These are phyloP conservation scores for Ochotona princeps DNA, from an alignment of 2,113 vertebrate genomes.

Conservation along the genomic window DNA sequence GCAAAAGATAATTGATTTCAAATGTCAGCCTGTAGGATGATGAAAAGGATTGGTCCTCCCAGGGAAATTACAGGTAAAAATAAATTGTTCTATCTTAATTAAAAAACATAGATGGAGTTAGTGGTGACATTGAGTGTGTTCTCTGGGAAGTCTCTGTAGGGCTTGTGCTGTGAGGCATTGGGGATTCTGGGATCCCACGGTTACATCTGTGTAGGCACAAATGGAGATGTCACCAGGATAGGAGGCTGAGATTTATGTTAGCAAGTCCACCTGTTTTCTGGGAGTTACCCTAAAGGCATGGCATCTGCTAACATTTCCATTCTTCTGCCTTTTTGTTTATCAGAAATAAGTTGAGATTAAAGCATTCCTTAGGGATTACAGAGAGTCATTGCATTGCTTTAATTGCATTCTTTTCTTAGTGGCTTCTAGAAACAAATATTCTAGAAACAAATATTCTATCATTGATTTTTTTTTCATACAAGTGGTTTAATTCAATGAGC, in stretches of 20 bases:
- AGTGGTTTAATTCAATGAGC: slow-evolving; percentile 29
- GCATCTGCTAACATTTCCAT: not conserved
- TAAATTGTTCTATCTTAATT: slow-evolving; percentile 45
- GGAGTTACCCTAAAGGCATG: not conserved
- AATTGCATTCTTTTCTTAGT: not conserved
- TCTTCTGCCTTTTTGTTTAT: slow-evolving; percentile 28
- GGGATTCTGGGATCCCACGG: not conserved
- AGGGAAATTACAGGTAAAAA: slow-evolving; percentile 35
- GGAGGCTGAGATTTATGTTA: not conserved
- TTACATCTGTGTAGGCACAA: slow-evolving; percentile 25
- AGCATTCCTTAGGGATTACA: slow-evolving; percentile 15
- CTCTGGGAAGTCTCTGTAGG: slow-evolving; percentile 16
- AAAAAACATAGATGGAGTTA: slow-evolving; percentile 38
- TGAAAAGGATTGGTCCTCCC: slow-evolving; percentile 26
- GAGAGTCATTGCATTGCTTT: slow-evolving; percentile 23
- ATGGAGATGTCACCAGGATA: slow-evolving; percentile 28
- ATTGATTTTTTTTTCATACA: slow-evolving; percentile 55
- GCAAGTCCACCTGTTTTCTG: slow-evolving; percentile 7
- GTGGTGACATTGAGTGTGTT: not conserved
- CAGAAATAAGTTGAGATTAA: slow-evolving; percentile 47
- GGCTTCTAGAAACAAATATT: slow-evolving; percentile 52
- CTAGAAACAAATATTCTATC: slow-evolving; percentile 36
- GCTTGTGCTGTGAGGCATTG: slow-evolving; percentile 20
- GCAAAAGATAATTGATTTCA: slow-evolving; percentile 69
- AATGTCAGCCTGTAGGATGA: slow-evolving; percentile 40